These are phyloP conservation scores for Neria commutata DNA, from an alignment of 2,888 invertebrate genomes.

Conservation along the genomic window DNA sequence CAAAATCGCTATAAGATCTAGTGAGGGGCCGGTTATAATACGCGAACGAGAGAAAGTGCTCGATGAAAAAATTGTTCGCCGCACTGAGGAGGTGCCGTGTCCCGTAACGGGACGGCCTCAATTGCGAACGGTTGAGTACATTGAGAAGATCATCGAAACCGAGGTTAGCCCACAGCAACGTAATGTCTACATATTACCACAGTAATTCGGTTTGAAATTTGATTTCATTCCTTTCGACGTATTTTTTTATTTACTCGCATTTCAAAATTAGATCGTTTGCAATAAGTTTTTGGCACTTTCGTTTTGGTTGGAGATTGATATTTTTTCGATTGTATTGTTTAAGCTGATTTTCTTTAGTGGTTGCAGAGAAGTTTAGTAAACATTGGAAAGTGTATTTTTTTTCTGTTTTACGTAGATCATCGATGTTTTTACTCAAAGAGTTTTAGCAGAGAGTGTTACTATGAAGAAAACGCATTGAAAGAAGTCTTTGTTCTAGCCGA, in stretches of 20 bases:
- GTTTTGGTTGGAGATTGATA: constrained; percentile 1
- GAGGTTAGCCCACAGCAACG: constrained; percentile 82
- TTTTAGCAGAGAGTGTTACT: no score
- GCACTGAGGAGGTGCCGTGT: constrained; percentile 88
- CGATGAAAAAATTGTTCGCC: constrained; percentile 83
- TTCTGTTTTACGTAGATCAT: no score
- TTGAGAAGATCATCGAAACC: constrained; percentile 94
- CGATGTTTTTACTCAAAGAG: no score
- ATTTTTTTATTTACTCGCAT: constrained; percentile 34
- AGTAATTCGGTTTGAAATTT: constrained; percentile 20
- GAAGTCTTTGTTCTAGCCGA: no score
- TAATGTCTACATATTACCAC: no score
- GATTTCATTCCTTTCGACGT: constrained; percentile 21
- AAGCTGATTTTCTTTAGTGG: no score
- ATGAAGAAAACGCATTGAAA: no score
- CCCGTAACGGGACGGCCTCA: constrained; percentile 83
- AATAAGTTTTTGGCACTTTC: constrained; percentile 5
- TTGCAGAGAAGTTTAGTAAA: no score
- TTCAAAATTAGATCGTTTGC: constrained; percentile 1
- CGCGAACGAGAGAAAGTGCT: constrained; percentile 89
- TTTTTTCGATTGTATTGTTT: no score
- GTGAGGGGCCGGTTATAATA: constrained; percentile 81
- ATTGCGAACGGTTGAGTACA: constrained; percentile 90
- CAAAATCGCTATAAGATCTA: constrained; percentile 85
- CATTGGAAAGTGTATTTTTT: no score